A percentile compares a stretch with the other conserved stretches of the same genome.
Evolutionary conservation across 2,113 vertebrate species (phyloP).

Genomic region (Morone saxatilis): DNA sequence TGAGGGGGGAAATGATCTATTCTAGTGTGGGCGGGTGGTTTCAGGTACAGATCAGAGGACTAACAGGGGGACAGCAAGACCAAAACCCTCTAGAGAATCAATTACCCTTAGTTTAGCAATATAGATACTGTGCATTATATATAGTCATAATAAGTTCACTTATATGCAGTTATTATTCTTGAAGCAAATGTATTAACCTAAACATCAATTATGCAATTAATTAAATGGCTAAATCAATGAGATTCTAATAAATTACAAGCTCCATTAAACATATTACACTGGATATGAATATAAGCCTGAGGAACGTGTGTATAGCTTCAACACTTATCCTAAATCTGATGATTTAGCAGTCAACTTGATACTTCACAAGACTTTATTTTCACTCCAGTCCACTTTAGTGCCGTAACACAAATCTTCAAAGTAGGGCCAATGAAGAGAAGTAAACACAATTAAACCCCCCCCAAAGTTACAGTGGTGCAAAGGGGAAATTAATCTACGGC

Average conservation of each 20-base stretch:
- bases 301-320: neutral
- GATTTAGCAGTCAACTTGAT: neutral
- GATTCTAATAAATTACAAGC: neutral
- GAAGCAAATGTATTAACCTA: neutral
- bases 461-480: constrained; percentile 9
- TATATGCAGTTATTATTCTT: neutral
- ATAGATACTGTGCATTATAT: neutral
- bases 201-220: neutral
- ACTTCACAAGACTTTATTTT: constrained; percentile 10
- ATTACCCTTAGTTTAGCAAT: constrained; percentile 24
- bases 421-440: constrained; percentile 50
- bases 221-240: neutral
- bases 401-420: constrained; percentile 36
- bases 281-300: neutral
- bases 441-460: constrained; percentile 36
- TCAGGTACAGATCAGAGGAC: neutral
- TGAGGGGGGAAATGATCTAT: constrained; percentile 35
- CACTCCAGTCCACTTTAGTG: constrained; percentile 19
- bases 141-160: no score
- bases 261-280: constrained; percentile 1
- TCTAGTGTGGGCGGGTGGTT: constrained; percentile 39
- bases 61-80: constrained; percentile 4
- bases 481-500: constrained; percentile 31
- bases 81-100: constrained; percentile 40
- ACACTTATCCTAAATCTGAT: constrained; percentile 14